Evolutionary conservation across 64 coral and sea anemone genomes (phyloP), one percentile per base, ranked within the genome.

Genomic region (Catalaphyllia jardinei): DNA sequence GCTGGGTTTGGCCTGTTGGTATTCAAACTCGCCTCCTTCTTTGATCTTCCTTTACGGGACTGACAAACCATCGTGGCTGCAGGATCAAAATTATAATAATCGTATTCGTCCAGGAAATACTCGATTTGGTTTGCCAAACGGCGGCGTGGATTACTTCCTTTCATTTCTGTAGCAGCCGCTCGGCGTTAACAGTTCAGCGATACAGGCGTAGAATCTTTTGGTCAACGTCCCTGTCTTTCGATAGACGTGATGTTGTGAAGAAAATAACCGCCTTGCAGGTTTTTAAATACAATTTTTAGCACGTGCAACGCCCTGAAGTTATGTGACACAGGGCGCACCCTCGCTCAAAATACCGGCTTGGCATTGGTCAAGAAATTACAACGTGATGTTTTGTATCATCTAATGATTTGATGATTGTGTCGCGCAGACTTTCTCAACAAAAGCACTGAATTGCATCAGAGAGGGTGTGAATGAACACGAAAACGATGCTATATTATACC

Each of bases 31-130:
- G 96, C 74, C 71, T 98, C 93, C 49, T 60, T 92, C 67, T 98
- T 98, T 8, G 90, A 86, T 30, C 93, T 69, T 73, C 96, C 96
- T 82, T 98, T 98, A 15, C 96, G 59, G 2, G 93, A 92, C 10
- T 75, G 86, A 75, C 81, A 92, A 46, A 95, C 13, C 29, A 76
- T 77, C 73, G 86, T 67, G 24, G 51, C 67, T 16, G 11, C 78
- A 28, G 52, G 74, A 72, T 94, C 89, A 28, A 89, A 98, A 62
- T 86, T 98, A 67, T 95, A 98, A 71, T 95, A 83, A 29, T 98
- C 96, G 52, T 95, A 98, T 60, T 98, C 93, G 61, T 98, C 96
- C 39, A 98, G 65, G 33, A 89, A 78, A 13, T 77, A 91, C 62
- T 97, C 95, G 49, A 92, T 89, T 19, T 63, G 52, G 30, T 90